These are phyloP conservation scores for Scolopax mira DNA, from an alignment of 2,113 vertebrate genomes.

Conservation along the genomic window DNA sequence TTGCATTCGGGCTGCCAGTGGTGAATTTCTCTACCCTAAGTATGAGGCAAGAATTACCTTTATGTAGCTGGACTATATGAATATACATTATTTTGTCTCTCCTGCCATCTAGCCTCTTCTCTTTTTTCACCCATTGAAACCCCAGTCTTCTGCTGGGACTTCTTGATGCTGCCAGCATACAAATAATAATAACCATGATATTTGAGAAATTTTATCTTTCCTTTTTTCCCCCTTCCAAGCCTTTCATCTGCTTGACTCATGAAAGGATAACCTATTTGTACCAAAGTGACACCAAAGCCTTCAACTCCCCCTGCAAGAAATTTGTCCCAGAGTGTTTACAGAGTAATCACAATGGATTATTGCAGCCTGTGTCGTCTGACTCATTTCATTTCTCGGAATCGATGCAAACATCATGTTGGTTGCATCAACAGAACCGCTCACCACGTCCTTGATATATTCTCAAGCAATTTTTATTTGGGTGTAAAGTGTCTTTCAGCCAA, in stretches of 20 bases:
- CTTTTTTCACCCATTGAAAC: background rate
- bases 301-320: background rate
- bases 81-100: background rate
- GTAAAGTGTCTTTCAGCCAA: slow-evolving; percentile 28
- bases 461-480: slow-evolving; percentile 55
- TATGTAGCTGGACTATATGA: background rate
- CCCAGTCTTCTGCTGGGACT: background rate
- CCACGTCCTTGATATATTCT: slow-evolving; percentile 52
- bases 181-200: background rate
- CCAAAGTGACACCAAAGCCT: background rate
- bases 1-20: background rate
- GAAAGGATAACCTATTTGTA: background rate
- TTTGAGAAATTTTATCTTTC: background rate
- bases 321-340: background rate
- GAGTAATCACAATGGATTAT: background rate
- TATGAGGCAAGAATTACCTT: background rate
- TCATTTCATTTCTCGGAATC: slow-evolving; percentile 15
- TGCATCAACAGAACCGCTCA: slow-evolving; percentile 12
- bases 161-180: too few species aligned
- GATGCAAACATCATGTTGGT: slow-evolving; percentile 6
- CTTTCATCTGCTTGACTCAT: background rate
- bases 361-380: background rate
- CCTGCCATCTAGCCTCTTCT: background rate
- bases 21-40: background rate
- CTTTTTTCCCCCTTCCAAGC: background rate